Conservation (phyloP, 2,113 vertebrate genomes). For the Dendropsophus ebraccatus region DNA sequence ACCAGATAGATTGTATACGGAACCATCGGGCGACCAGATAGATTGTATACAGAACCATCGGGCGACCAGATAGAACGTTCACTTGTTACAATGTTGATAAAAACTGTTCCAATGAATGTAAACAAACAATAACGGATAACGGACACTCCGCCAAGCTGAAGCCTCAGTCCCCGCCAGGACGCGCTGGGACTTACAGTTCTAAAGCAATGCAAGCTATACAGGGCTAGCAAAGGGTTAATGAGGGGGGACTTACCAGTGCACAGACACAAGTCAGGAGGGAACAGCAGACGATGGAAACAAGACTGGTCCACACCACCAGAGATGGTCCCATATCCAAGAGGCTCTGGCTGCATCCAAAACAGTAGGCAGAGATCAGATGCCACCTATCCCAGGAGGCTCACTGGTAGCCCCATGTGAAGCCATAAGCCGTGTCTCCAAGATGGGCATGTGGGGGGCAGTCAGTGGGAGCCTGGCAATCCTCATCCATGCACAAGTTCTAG, state of each 20-base stretch:
- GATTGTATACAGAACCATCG: no score
- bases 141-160: background rate
- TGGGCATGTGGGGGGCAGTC: background rate
- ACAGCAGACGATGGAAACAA: background rate
- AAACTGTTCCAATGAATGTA: background rate
- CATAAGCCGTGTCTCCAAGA: conserved; percentile 13
- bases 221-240: background rate
- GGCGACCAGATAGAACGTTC: no score
- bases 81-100: background rate
- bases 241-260: conserved; percentile 9
- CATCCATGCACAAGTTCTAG: background rate
- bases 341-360: conserved; percentile 4
- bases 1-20: no score
- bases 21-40: no score
- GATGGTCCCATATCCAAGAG: conserved; percentile 53
- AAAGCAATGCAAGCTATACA: background rate
- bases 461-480: background rate
- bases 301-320: background rate
- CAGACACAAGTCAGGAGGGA: background rate
- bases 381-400: background rate
- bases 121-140: background rate
- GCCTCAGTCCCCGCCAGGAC: no score
- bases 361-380: background rate
- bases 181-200: no score
- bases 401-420: background rate